Percentiles rank a stretch among this genome's conserved stretches.
These are phyloP conservation scores for Xiphophorus hellerii DNA, from an alignment of 2,113 vertebrate genomes.

Conservation along the genomic window DNA sequence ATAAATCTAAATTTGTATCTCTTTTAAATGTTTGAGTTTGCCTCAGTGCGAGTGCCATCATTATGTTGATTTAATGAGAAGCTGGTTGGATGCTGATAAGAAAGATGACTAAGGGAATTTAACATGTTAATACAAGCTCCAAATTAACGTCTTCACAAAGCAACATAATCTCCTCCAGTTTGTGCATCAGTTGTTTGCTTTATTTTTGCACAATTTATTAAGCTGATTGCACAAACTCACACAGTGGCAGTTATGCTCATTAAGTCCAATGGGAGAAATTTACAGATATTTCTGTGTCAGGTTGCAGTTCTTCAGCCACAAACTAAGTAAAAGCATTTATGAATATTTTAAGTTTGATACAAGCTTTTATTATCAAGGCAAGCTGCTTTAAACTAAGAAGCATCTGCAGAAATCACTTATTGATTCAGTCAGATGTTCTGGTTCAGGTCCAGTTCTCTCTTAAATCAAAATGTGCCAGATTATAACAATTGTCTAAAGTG, in stretches of 20 bases:
- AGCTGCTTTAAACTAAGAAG: neutral
- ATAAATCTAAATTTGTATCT: neutral
- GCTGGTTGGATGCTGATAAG: neutral
- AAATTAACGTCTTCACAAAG: neutral
- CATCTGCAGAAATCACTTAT: too few species aligned
- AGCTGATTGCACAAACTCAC: neutral
- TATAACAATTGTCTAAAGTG: too few species aligned
- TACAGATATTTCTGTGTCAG: too few species aligned
- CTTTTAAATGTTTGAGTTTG: neutral
- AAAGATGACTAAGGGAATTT: neutral
- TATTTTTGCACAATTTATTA: neutral
- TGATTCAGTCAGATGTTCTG: too few species aligned
- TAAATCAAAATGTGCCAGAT: too few species aligned
- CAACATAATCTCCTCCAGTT: neutral
- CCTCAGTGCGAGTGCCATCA: neutral
- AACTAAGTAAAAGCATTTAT: neutral
- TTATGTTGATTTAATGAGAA: neutral
- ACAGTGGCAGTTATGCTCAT: too few species aligned
- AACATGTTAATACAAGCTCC: neutral
- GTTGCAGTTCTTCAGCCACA: neutral
- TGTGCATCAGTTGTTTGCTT: neutral
- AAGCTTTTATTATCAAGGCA: neutral
- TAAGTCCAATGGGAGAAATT: too few species aligned
- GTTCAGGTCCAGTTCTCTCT: too few species aligned
- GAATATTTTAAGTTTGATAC: neutral